Percentiles rank a stretch among this genome's conserved stretches.
phyloP scores from a whole-genome alignment of 2,797 vertebrate genomes.

The Staurois parvus region DNA sequence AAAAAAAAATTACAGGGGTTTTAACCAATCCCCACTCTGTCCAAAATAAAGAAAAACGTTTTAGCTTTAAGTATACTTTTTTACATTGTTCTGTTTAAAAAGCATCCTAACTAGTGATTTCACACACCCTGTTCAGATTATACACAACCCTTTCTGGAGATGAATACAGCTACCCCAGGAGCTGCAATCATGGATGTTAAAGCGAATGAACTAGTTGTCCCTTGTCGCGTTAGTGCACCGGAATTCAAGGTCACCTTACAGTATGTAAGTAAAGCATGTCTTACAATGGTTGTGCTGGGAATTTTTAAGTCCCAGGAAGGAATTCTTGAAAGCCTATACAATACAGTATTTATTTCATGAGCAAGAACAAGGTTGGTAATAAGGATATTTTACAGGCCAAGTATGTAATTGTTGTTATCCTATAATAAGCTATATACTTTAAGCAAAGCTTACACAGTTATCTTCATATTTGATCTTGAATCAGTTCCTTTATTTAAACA shows the following conservation, averaged over 20 bases:
- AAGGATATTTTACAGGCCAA: not conserved
- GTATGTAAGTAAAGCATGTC: slow-evolving; percentile 73
- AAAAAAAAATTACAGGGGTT: no score
- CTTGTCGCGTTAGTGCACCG: slow-evolving; percentile 86
- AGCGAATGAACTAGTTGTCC: slow-evolving; percentile 73
- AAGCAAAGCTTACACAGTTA: not conserved
- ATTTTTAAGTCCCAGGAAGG: not conserved
- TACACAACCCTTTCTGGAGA: slow-evolving; percentile 80
- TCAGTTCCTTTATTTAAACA: slow-evolving; percentile 5
- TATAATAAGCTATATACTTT: not conserved
- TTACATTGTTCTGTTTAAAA: not conserved
- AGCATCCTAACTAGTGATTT: not conserved
- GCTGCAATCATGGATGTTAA: slow-evolving; percentile 67
- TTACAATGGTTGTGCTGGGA: not conserved
- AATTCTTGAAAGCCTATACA: not conserved
- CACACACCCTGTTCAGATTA: slow-evolving; percentile 74
- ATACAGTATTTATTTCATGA: not conserved
- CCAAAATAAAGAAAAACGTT: no score
- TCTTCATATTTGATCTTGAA: not conserved
- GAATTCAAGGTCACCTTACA: slow-evolving; percentile 74
- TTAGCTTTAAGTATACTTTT: not conserved
- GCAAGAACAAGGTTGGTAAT: not conserved
- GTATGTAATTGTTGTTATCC: not conserved
- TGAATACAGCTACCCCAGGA: accelerated
- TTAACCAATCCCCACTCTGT: no score